Base-by-base conservation (phyloP, 2,113 vertebrate genomes). In the Aepyceros melampus region DNA sequence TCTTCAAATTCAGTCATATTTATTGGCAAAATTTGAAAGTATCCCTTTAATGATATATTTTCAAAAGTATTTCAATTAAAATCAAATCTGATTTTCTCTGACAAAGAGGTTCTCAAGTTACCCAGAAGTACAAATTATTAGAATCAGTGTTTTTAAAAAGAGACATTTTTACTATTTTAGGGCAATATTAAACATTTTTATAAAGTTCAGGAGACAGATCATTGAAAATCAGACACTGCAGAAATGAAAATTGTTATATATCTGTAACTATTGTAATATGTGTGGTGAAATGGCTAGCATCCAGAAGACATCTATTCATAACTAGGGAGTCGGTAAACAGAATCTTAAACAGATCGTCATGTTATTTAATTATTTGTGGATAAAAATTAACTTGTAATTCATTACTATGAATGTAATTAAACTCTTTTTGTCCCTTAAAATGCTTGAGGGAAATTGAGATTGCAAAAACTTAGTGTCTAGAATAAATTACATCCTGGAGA, bases 331-430 rank as follows among this genome's bases (percentile, higher is more conserved):
- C 40, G 55, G 64, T 96, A 95, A 97, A 83, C 25, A 76, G 13
- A 93, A 49, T 83, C 27, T 51, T n/a, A 47, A 85, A 55, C 11
- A 23, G 53, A 78, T 86, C 89, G 1, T 12, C 62, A 12, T 23
- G 21, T 11, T 82, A 36, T 85, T 91, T 95, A 67, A 74, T 86
- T 87, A 93, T 82, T 95, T 51, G 47, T 43, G 9, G 29, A 87
- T 87, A 84, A 95, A 89, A 92, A 71, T 31, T 62, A 27, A 81
- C 74, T 62, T 51, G 14, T 55, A 81, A 90, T 89, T 94, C 56
- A 83, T 95, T 90, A 97, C 31, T 86, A 6, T 83, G 33, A 64
- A 82, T 92, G 27, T 89, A 96, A 82, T 94, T 97, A 89, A 97
- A 93, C 21, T 64, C 13, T n/a, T 51, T 82, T 51, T 97, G 92